Percentiles rank a stretch among this genome's conserved stretches.
phyloP scores from a whole-genome alignment of 2,113 vertebrate species.

The Phalacrocorax brasilianus region DNA sequence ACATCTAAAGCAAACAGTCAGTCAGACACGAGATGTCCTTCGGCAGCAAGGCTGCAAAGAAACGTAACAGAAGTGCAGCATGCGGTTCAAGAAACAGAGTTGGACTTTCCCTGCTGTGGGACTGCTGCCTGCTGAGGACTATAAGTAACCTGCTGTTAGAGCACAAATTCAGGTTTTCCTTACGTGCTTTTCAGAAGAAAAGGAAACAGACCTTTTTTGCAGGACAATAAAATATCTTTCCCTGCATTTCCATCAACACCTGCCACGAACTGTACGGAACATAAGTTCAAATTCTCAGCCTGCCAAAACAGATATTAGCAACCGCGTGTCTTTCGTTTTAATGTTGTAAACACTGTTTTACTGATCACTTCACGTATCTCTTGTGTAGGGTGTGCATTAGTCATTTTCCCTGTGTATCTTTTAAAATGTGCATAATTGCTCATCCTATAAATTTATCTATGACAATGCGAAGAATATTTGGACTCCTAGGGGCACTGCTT shows the following conservation, averaged over 20 bases:
- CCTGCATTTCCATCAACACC: neutral
- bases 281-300: neutral
- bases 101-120: constrained; percentile 1
- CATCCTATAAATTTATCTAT: neutral
- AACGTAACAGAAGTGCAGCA: neutral
- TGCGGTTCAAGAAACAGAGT: neutral
- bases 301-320: neutral
- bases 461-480: neutral
- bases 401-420: neutral
- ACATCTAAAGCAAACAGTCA: neutral
- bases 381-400: neutral
- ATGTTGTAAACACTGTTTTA: neutral
- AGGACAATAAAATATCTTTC: neutral
- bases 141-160: constrained; percentile 7
- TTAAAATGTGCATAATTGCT: neutral
- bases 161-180: neutral
- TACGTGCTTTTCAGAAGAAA: neutral
- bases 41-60: neutral
- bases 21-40: neutral
- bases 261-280: neutral
- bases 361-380: neutral
- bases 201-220: neutral
- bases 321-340: neutral
- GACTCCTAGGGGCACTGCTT: neutral
- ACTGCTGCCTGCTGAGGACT: neutral